Percentiles rank a stretch among this genome's conserved stretches.
Conservation (phyloP, 1,140 invertebrate genomes). For the Tetragonula clypearis region DNA sequence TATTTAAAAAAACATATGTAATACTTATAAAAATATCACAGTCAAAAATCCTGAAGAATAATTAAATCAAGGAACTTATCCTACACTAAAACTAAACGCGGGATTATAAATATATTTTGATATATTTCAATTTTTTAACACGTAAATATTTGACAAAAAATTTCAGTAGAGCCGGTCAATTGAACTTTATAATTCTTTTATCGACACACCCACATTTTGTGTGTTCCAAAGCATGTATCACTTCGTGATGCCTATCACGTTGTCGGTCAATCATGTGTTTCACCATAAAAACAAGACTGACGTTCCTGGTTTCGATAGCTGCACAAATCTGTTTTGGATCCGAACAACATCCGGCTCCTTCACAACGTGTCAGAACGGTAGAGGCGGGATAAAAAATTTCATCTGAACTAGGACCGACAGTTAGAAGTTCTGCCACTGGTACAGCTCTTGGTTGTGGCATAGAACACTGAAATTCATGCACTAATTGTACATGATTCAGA, state of each 20-base stretch:
- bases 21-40: conserved; percentile 59
- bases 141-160: background rate
- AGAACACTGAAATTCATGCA: conserved; percentile 75
- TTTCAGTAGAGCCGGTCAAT: background rate
- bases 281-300: conserved; percentile 77
- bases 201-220: conserved; percentile 72
- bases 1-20: conserved; percentile 1
- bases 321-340: conserved; percentile 72
- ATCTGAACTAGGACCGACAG: conserved; percentile 72
- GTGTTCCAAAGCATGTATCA: conserved; percentile 75
- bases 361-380: conserved; percentile 77
- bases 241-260: conserved; percentile 76
- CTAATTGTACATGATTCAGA: conserved; percentile 75
- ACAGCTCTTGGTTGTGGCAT: conserved; percentile 75
- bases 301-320: conserved; percentile 72
- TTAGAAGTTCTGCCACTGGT: conserved; percentile 72
- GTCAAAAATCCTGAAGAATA: conserved; percentile 27
- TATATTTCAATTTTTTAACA: conserved; percentile 4
- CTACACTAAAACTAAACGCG: background rate
- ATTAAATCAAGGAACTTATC: conserved; percentile 36
- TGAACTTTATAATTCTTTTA: conserved; percentile 26
- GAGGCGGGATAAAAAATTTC: conserved; percentile 77
- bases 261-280: conserved; percentile 74
- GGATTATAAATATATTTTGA: conserved; percentile 28
- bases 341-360: conserved; percentile 76